Base-by-base conservation (phyloP, 2,888 invertebrate genomes). In the Bruchidius siliquastri region DNA sequence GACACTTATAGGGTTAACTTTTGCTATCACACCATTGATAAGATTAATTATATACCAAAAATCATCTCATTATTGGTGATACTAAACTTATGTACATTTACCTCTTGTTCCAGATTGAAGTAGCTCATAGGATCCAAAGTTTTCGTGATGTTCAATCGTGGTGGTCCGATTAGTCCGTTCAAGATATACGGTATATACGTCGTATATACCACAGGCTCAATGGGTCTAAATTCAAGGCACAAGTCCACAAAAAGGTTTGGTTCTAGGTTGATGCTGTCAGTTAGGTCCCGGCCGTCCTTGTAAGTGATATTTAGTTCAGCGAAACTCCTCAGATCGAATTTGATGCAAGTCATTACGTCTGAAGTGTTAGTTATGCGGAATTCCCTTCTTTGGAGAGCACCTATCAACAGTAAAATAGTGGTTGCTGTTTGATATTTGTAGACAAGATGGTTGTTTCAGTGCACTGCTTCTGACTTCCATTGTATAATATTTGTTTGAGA, bases 131-230 rank as follows among this genome's bases (percentile, higher is more conserved):
- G 74, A 21, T 78, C 71, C 20, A 80, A 68, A 13, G 73, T 77
- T 0, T 67, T 72, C 0, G 76, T 83, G 74, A 72, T 73, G 79
- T 80, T 84, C 74, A 82, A 71, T 77, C 84, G 78, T 4, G 89
- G 88, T 8, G 91, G 91, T 0, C 91, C 91, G 71, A 91, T 78
- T 68, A 91, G 82, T 72, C 87, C 87, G 79, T 92, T 92, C 21
- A 91, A 84, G 79, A 89, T 86, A 74, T 90, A 87, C 0, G 92
- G 91, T 72, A 91, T 84, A 78, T 86, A 89, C 82, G 91, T 89
- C 72, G 89, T 88, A 80, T 90, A 90, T 75, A 89, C 89, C 76
- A 86, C 84, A 0, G 87, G 79, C 73, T 88, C 87, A 13, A 81
- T 77, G 0, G 88, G 88, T 67, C 77, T 76, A 74, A 88, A 88